These are phyloP conservation scores for Scaptomyza caliginosa DNA, from an alignment of 2,888 invertebrate species.

Conservation along the genomic window DNA sequence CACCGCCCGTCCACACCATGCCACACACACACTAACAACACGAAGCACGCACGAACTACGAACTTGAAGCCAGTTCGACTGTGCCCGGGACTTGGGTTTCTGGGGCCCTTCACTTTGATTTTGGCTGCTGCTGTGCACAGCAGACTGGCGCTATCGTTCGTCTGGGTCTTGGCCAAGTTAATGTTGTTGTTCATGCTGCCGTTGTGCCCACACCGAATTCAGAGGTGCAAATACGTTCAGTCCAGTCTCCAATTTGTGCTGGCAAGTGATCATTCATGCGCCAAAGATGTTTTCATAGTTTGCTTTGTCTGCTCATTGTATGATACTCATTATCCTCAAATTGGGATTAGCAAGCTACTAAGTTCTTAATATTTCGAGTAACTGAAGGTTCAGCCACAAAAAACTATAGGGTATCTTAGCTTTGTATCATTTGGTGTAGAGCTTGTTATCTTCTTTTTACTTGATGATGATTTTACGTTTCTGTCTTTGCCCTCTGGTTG, in stretches of 20 bases:
- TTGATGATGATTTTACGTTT: slow-evolving; percentile 76
- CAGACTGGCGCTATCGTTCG: slow-evolving; percentile 65
- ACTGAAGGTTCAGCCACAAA: not conserved
- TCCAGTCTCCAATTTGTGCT: slow-evolving; percentile 76
- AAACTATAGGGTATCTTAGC: slow-evolving; percentile 27
- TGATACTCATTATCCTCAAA: slow-evolving; percentile 25
- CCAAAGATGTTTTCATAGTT: slow-evolving; percentile 39
- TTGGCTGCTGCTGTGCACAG: slow-evolving; percentile 37
- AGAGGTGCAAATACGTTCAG: slow-evolving; percentile 81
- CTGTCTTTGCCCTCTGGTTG: slow-evolving; percentile 39
- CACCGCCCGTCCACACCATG: slow-evolving; percentile 79
- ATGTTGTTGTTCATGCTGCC: slow-evolving; percentile 15
- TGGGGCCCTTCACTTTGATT: slow-evolving; percentile 46
- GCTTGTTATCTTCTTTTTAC: slow-evolving; percentile 36
- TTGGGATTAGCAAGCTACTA: not conserved
- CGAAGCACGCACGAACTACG: slow-evolving; percentile 73
- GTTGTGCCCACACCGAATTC: slow-evolving; percentile 77
- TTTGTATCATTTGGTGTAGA: not conserved
- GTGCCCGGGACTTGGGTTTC: slow-evolving; percentile 10
- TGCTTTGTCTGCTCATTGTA: slow-evolving; percentile 43
- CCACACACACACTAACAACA: slow-evolving; percentile 62
- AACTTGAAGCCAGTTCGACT: slow-evolving; percentile 60
- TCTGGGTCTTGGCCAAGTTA: slow-evolving; percentile 38
- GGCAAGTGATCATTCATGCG: slow-evolving; percentile 77
- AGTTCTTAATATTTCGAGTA: too few species aligned